A percentile compares a stretch with the other conserved stretches of the same genome.
phyloP scores from a whole-genome alignment of 1,140 invertebrate genomes.

The Pogonognathellus flavescens region DNA sequence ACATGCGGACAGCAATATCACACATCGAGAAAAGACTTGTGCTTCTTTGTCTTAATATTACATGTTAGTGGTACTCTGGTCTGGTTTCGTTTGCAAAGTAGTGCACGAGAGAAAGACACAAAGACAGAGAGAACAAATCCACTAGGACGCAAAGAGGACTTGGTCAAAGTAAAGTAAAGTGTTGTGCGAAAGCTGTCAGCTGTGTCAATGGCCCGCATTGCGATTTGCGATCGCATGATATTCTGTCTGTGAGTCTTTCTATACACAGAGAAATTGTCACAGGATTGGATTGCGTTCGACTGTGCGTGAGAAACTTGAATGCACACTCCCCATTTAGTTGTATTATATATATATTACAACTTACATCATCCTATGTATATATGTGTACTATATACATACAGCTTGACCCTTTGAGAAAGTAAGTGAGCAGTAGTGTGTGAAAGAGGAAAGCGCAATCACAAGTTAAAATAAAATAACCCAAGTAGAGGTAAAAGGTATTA shows the following conservation, averaged over 20 bases:
- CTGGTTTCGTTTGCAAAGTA: background rate
- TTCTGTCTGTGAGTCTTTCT: slow-evolving; percentile 16
- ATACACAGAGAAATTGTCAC: background rate
- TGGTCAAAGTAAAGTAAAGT: slow-evolving; percentile 41
- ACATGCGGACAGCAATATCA: too few relatives aligned
- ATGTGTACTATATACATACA: too few relatives aligned
- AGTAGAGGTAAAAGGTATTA: too few relatives aligned
- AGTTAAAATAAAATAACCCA: too few relatives aligned
- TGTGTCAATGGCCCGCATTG: slow-evolving; percentile 47
- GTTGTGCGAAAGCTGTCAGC: slow-evolving; percentile 49
- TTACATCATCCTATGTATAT: background rate
- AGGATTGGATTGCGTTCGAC: background rate
- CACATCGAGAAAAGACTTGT: too few relatives aligned
- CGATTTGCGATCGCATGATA: slow-evolving; percentile 25
- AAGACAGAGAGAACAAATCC: slow-evolving; percentile 9
- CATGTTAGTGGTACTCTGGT: background rate
- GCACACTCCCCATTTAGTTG: too few relatives aligned
- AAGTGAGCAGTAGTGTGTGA: too few relatives aligned
- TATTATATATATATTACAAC: too few relatives aligned
- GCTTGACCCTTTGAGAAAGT: too few relatives aligned
- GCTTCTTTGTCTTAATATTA: too few relatives aligned
- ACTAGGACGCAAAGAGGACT: background rate
- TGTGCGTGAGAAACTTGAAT: background rate
- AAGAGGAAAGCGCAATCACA: too few relatives aligned
- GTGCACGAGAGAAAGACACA: background rate